Base-by-base conservation (phyloP, 2,888 invertebrate genomes). In the Drosophila flavopinicola region DNA sequence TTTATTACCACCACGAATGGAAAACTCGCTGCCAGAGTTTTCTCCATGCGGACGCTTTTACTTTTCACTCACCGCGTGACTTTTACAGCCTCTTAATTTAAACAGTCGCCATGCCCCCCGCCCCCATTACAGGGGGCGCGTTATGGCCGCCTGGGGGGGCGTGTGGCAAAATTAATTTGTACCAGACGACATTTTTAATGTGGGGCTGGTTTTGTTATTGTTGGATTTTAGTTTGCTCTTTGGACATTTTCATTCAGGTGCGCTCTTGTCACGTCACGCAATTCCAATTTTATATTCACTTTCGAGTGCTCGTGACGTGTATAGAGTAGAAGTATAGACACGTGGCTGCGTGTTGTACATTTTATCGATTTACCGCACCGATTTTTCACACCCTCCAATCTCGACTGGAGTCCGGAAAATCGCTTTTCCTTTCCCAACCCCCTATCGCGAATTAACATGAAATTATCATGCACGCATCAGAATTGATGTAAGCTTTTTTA, bases 201-300 rank as follows among this genome's bases (percentile, higher is more conserved):
- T 84, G 72, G 68, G 38, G 60, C 37, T 64, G 37, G 37, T 3
- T 59, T 30, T 48, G 20, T 13, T 11, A 29, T 11, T 67, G 54
- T 67, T 63, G 56, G 51, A 63, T 78, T 65, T 53, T 70, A 75
- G 78, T 68, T 77, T 52, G 39, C 44, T 59, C n/a, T 42, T 54
- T 33, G 30, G 13, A 37, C 42, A 44, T 64, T 60, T 61, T 35
- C 48, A 41, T 65, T 59, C 63, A 15, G 30, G 51, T 60, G 45
- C 72, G 57, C 63, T 77, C 59, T 76, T 73, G 85, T 87, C 88
- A 88, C 88, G 88, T 87, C 88, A 88, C 88, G 88, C 85, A 85
- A 87, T 85, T 80, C 75, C 66, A 80, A 85, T 84, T 80, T 83
- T 79, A 84, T 76, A 83, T 85, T 83, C 73, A 85, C 76, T 75